Evolutionary conservation across 64 coral and sea anemone species (phyloP), one percentile per base, ranked within the genome.

Genomic region (Cladopsammia gracilis): DNA sequence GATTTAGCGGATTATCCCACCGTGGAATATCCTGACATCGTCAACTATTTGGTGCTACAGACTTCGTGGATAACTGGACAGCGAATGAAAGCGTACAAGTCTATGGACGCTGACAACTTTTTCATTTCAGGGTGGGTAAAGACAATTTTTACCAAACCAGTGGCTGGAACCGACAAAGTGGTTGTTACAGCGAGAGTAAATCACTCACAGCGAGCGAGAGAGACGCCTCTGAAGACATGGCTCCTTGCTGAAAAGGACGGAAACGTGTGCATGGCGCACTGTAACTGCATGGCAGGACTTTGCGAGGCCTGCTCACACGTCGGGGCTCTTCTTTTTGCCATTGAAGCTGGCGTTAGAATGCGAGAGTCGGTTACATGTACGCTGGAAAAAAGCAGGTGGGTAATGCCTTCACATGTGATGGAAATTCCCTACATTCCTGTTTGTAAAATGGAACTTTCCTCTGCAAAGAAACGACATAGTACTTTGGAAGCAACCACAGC

Each of bases 101-200:
- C 93, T 22, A 58, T 90, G 54, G 93, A 87, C 49, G 93, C 81
- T 25, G 91, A 91, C 51, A 91, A 95, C 75, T 95, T 94, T 56
- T 95, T 95, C 61, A 58, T 95, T 20, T 90, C 88, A 64, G 93
- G 93, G 57, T 95, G 93, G 93, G 87, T 95, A 25, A 95, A 95
- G 71, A 76, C 87, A 25, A 56, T 95, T 59, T 11, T 85, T 43
- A 76, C 48, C 25, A 90, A 95, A 75, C 49, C 61, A 58, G 79
- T 90, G 23, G 58, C 65, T 54, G 78, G 46, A 13, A 82, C 52
- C 51, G 68, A 89, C 25, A 89, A 45, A 34, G 34, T 34, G 44
- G 42, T 62, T 16, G 58, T 58, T 61, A 25, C 25, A 14, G 20
- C n/a, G 13, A 76, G 20, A 48, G 93, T 95, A 75, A 95, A 95